A percentile compares a stretch with the other conserved stretches of the same genome.
phyloP scores from a whole-genome alignment of 2,113 vertebrate species.

The Arizona elegans region DNA sequence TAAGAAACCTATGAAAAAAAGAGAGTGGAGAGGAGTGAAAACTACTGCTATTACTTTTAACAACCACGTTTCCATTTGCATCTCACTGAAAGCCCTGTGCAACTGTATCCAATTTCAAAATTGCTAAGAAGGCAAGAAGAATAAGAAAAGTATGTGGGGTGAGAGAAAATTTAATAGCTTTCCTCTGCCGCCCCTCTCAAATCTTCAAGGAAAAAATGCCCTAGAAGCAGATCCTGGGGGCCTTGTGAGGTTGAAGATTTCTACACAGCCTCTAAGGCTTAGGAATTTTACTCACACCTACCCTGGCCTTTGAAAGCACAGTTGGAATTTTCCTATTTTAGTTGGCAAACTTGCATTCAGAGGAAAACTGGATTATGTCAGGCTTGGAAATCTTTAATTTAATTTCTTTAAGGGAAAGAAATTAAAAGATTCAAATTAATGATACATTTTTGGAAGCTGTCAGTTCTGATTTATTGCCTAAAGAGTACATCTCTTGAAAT shows the following conservation, averaged over 20 bases:
- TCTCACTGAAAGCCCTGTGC: not conserved
- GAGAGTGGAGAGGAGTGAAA: not conserved
- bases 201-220: not conserved
- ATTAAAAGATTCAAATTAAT: not conserved
- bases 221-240: not conserved
- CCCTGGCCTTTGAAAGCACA: not conserved
- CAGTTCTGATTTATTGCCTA: not conserved
- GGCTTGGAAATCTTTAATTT: constrained; percentile 18
- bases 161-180: not conserved
- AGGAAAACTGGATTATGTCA: not conserved
- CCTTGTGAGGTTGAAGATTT: not conserved
- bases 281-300: not conserved
- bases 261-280: not conserved
- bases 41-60: not conserved
- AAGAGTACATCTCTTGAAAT: not conserved
- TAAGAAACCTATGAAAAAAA: not conserved
- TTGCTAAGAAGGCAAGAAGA: not conserved
- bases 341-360: not conserved
- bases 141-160: not conserved
- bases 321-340: constrained; percentile 3
- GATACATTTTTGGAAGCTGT: not conserved
- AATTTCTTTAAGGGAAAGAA: not conserved
- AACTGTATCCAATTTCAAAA: not conserved
- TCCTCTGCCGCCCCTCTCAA: not conserved
- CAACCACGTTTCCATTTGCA: not conserved